phyloP scores from a whole-genome alignment of 1,140 invertebrate genomes.

The Vollenhovia emeryi region DNA sequence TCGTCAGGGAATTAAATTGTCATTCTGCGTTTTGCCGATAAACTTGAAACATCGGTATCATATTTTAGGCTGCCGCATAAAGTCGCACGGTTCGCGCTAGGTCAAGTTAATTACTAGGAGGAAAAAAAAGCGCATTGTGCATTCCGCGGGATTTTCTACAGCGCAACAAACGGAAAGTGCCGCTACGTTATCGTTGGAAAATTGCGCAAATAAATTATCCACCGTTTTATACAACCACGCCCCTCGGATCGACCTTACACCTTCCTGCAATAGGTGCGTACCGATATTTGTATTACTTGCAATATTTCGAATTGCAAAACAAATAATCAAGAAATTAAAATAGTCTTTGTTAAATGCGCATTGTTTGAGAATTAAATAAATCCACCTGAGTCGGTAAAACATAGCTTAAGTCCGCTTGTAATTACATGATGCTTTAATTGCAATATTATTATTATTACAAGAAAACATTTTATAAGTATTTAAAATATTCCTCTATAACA shows the following conservation, averaged over 20 bases:
- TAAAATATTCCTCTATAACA: background rate
- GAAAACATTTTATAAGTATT: background rate
- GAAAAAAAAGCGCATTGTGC: slow-evolving; percentile 32
- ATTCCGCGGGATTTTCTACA: slow-evolving; percentile 50
- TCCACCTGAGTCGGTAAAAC: background rate
- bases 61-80: background rate
- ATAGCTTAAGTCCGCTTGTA: background rate
- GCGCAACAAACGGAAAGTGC: background rate
- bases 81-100: slow-evolving; percentile 31
- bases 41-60: background rate
- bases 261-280: background rate
- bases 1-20: background rate
- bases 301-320: background rate
- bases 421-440: background rate
- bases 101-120: background rate
- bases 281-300: background rate
- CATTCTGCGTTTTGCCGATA: background rate
- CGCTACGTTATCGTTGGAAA: slow-evolving; percentile 27
- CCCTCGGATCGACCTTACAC: background rate
- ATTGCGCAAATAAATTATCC: slow-evolving; percentile 31
- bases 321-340: background rate
- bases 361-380: background rate
- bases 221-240: background rate
- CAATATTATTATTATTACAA: background rate
- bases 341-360: background rate